Conservation (phyloP, 2,888 invertebrate genomes). For the Orchesellides sinensis region DNA sequence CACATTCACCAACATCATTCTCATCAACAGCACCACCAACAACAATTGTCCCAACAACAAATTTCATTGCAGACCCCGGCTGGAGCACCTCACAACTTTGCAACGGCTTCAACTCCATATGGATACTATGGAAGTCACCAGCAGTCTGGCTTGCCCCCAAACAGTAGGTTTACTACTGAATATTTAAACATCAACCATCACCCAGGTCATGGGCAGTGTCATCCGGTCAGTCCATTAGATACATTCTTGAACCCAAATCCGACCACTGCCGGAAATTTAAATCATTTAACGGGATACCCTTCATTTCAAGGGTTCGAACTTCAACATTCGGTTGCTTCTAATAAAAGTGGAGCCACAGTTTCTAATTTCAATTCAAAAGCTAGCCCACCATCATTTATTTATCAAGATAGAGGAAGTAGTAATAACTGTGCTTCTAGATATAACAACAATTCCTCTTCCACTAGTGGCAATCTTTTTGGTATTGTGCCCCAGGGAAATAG, state of each 20-base stretch:
- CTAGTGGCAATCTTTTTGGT: conserved; percentile 42
- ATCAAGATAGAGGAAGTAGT: no score
- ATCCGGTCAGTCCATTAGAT: conserved; percentile 57
- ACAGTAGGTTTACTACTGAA: conserved; percentile 42
- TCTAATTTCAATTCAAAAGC: no score
- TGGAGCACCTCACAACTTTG: conserved; percentile 36
- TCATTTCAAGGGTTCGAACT: conserved; percentile 58
- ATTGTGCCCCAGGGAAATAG: conserved; percentile 33
- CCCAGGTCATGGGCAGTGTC: conserved; percentile 47
- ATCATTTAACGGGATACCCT: conserved; percentile 45
- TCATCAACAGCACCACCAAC: conserved; percentile 52
- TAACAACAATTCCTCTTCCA: conserved; percentile 38
- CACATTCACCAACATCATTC: conserved; percentile 61
- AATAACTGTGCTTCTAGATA: conserved; percentile 8
- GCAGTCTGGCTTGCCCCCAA: conserved; percentile 36
- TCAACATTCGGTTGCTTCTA: conserved; percentile 15
- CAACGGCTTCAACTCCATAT: conserved; percentile 36
- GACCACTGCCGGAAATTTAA: conserved; percentile 53
- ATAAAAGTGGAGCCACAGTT: conserved; percentile 23
- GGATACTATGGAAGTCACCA: conserved; percentile 47
- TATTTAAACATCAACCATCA: conserved; percentile 49
- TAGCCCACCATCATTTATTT: no score
- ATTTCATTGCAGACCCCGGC: conserved; percentile 43
- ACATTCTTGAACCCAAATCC: conserved; percentile 19
- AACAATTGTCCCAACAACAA: conserved; percentile 56